Percentiles rank a stretch among this genome's conserved stretches.
Conservation (phyloP, 2,113 vertebrate species). For the Vombatus ursinus region DNA sequence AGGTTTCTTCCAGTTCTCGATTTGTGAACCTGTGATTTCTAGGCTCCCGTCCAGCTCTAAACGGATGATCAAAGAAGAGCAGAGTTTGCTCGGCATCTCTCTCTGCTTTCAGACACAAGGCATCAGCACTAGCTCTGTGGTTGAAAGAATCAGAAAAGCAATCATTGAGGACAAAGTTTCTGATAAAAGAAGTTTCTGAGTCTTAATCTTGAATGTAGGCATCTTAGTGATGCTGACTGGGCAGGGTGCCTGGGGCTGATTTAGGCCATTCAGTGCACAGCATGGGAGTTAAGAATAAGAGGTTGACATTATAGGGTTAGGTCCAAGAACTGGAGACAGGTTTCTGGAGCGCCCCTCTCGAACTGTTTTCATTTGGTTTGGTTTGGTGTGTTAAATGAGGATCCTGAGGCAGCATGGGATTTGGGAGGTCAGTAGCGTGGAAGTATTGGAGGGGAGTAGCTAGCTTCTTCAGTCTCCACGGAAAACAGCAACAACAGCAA, state of each 20-base stretch:
- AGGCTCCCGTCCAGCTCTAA: background rate
- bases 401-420: background rate
- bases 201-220: background rate
- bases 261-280: accelerated
- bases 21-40: background rate
- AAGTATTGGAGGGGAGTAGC: background rate
- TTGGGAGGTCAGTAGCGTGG: background rate
- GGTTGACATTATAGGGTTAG: background rate
- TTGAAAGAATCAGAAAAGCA: background rate
- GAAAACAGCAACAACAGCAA: background rate
- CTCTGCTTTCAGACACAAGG: background rate
- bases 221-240: background rate
- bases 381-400: background rate
- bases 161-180: background rate
- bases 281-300: background rate
- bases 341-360: background rate
- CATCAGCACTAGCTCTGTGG: background rate
- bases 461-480: background rate
- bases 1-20: background rate
- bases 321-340: background rate
- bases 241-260: background rate
- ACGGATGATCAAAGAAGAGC: background rate
- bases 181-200: background rate
- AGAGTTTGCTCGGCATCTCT: background rate
- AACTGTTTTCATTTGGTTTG: background rate